Percentiles rank a stretch among this genome's conserved stretches.
These are phyloP conservation scores for Nesometra sesokonis DNA, from an alignment of 35 echinoderm and acorn worm species.

Conservation along the genomic window DNA sequence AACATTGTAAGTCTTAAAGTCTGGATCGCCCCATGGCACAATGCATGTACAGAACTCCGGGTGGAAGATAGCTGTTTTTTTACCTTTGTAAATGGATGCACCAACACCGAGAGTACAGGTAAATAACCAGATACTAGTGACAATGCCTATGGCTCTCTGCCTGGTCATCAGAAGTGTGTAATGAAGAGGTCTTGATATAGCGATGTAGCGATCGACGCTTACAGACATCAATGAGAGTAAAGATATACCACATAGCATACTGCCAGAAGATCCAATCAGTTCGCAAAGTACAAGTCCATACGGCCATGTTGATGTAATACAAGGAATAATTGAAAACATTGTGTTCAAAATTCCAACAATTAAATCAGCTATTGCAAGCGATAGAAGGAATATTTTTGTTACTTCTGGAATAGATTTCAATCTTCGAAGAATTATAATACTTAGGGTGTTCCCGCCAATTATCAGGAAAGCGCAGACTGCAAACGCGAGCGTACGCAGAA, in stretches of 20 bases:
- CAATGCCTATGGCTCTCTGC: background rate
- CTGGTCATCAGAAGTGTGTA: background rate
- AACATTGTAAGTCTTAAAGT: background rate
- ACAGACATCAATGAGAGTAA: background rate
- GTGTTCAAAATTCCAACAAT: background rate
- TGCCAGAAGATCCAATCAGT: background rate
- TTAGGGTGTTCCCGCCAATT: background rate
- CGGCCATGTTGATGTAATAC: background rate
- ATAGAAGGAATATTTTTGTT: background rate
- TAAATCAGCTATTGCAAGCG: background rate
- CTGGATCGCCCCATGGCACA: background rate
- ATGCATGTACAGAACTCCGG: background rate
- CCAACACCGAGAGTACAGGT: background rate
- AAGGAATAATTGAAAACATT: background rate
- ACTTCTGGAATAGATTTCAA: background rate
- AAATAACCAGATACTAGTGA: background rate
- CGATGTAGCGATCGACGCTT: background rate
- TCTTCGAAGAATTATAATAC: background rate
- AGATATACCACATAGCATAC: background rate
- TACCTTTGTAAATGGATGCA: background rate
- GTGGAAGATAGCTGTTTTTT: background rate
- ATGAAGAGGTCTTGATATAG: background rate
- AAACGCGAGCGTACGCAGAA: background rate
- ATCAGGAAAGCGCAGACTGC: background rate
- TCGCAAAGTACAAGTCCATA: background rate